Evolutionary conservation across 2,113 vertebrate species (phyloP).

Genomic region (Orycteropus afer): DNA sequence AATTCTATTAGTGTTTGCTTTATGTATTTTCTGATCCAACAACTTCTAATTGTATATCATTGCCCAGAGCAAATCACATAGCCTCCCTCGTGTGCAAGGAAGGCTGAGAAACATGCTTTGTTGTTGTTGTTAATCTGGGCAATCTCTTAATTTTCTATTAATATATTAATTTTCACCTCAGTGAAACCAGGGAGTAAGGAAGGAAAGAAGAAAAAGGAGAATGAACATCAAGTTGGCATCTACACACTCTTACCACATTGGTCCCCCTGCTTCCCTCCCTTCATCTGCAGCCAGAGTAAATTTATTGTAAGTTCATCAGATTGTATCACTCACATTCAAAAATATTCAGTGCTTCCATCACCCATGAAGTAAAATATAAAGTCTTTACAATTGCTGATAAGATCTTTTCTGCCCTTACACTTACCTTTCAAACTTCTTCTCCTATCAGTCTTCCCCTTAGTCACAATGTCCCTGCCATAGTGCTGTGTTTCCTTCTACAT

Average conservation of each 20-base stretch:
- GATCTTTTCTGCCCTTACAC: neutral
- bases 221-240: neutral
- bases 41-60: neutral
- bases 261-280: neutral
- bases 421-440: neutral
- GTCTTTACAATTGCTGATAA: neutral
- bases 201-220: neutral
- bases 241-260: neutral
- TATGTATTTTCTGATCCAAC: no score
- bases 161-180: no score
- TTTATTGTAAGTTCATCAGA: neutral
- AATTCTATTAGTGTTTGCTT: no score
- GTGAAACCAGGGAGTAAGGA: neutral
- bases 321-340: neutral
- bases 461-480: neutral
- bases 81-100: neutral
- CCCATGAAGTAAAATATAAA: neutral
- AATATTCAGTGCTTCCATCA: neutral
- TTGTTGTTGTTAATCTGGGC: neutral
- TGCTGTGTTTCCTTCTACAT: neutral
- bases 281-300: neutral
- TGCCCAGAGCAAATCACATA: neutral
- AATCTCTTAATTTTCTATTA: neutral
- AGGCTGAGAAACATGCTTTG: neutral
- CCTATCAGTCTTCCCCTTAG: neutral